Percentiles rank a stretch among this genome's conserved stretches.
These are phyloP conservation scores for Argyra leucocephala DNA, from an alignment of 2,888 invertebrate species.

Conservation along the genomic window DNA sequence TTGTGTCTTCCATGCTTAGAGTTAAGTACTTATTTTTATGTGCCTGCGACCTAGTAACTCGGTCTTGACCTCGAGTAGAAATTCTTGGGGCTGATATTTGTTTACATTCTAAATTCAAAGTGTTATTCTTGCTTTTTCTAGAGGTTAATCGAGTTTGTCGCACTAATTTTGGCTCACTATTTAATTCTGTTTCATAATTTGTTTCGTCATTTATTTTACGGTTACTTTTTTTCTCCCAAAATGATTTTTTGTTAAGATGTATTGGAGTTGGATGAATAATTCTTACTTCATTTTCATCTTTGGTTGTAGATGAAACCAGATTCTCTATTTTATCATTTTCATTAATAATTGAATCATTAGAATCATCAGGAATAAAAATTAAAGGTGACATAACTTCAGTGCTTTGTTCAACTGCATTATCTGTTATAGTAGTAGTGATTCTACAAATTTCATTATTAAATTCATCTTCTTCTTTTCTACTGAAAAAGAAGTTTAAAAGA, in stretches of 20 bases:
- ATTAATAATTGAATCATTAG: slow-evolving; percentile 25
- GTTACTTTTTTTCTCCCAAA: background rate
- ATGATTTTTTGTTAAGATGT: background rate
- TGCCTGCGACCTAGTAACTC: slow-evolving; percentile 20
- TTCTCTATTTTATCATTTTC: slow-evolving; percentile 20
- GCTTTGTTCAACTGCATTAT: slow-evolving; percentile 26
- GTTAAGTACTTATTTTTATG: slow-evolving; percentile 21
- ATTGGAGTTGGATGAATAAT: slow-evolving; percentile 7
- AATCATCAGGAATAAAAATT: slow-evolving; percentile 33
- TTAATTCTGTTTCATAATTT: background rate
- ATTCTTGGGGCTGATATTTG: slow-evolving; percentile 7
- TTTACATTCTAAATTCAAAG: background rate
- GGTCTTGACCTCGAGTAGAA: slow-evolving; percentile 19
- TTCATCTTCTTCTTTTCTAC: slow-evolving; percentile 19
- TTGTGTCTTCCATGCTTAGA: slow-evolving; percentile 11
- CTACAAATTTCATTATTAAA: slow-evolving; percentile 18
- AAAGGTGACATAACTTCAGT: slow-evolving; percentile 40
- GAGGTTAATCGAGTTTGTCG: background rate
- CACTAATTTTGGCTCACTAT: background rate
- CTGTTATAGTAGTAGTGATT: slow-evolving; percentile 7
- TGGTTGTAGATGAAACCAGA: background rate
- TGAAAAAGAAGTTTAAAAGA: slow-evolving; percentile 26
- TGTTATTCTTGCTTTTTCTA: background rate
- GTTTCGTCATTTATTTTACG: background rate
- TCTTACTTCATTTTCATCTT: background rate